Percentiles rank a stretch among this genome's conserved stretches.
These are phyloP conservation scores for Pantherophis alleghaniensis DNA, from an alignment of 2,797 vertebrate genomes.

Conservation along the genomic window DNA sequence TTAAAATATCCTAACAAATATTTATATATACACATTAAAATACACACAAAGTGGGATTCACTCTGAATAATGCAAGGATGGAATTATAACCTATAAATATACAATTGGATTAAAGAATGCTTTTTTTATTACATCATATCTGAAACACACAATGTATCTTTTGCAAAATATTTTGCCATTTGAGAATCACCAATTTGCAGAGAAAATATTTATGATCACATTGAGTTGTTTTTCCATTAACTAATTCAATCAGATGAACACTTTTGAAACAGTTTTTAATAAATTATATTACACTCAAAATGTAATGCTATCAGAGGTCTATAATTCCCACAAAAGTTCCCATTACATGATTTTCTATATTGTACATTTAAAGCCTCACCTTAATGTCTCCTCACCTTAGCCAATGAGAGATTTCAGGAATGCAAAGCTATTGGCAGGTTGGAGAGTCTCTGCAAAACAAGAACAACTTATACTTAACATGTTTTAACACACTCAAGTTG, in stretches of 20 bases:
- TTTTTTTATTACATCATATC: background rate
- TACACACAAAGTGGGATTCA: background rate
- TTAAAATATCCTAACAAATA: too few relatives aligned
- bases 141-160: background rate
- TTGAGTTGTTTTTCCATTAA: background rate
- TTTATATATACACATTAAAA: background rate
- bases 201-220: background rate
- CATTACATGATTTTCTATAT: background rate
- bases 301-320: background rate
- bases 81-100: background rate
- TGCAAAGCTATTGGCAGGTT: slow-evolving; percentile 54
- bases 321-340: rapidly evolving
- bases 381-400: slow-evolving; percentile 48
- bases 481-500: background rate
- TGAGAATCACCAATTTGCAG: rapidly evolving
- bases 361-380: rapidly evolving
- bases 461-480: background rate
- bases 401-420: slow-evolving; percentile 73
- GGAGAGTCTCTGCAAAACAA: slow-evolving; percentile 56
- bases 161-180: background rate
- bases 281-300: background rate
- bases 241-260: background rate
- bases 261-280: background rate
- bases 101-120: background rate
- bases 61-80: background rate